Evolutionary conservation across 2,113 vertebrate species (phyloP), one percentile per base, ranked within the genome.

Genomic region (Amblyornis subalaris): DNA sequence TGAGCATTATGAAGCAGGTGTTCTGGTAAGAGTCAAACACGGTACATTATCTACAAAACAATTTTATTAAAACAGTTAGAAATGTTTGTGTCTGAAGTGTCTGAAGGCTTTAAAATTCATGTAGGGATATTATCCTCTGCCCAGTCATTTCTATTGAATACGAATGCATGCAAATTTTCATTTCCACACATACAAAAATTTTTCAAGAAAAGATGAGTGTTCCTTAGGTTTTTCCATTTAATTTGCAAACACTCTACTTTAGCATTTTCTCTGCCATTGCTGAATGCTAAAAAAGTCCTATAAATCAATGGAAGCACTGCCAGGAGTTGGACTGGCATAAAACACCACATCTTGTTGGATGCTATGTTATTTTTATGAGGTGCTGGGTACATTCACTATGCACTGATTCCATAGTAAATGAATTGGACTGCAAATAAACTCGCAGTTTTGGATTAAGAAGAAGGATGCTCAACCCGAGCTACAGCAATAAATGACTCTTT

Each of bases 1-100:
- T 85, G 42, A 95, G 13, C 47, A 33, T 73, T 91, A 65, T 69
- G 86, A 88, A 86, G 51, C 90, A 94, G 90, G 72, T 96, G 72
- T 91, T 93, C 54, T 55, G 64, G 65, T 76, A 91, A 84, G 74
- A 96, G 76, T 93, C 92, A 93, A 95, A 88, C 26, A 54, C 26
- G 53, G 38, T 60, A 25, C 61, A 69, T 91, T 85, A 54, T 88
- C 72, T 95, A 21, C 28, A 90, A 64, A 90, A 29, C 9, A 85
- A 19, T 48, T 92, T 44, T 40, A 75, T 83, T 92, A 75, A 85
- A 94, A 22, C 31, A 29, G 55, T 67, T 71, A 66, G 25, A 90
- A 89, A 51, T 66, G 25, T 64, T 51, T 57, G 45, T 72, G n/a
- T 82, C 28, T 67, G n/a, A 81, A 93, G 33, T 62, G 44, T 80